phyloP scores from a whole-genome alignment of 2,888 invertebrate species.

The Vannuccia rotundouncinata region DNA sequence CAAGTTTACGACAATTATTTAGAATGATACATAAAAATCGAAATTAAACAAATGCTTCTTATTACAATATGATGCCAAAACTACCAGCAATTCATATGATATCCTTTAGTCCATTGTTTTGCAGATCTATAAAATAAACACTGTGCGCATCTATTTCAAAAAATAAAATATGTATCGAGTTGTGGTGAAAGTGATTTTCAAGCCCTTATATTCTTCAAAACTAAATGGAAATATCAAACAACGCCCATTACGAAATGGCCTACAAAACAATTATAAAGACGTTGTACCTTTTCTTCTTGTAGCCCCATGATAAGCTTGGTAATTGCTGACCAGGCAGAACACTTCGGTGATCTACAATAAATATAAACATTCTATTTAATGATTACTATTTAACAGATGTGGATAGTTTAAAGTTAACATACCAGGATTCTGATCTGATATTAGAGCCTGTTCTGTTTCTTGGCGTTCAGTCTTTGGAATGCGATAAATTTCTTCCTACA shows the following conservation, averaged over 20 bases:
- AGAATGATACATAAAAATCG: too few relatives aligned
- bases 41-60: too few relatives aligned
- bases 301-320: background rate
- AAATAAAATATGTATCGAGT: background rate
- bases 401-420: background rate
- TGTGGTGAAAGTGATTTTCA: too few relatives aligned
- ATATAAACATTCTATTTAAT: background rate
- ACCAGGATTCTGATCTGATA: background rate
- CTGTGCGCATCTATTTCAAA: too few relatives aligned
- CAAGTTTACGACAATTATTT: too few relatives aligned
- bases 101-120: too few relatives aligned
- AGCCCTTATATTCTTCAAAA: too few relatives aligned
- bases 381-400: background rate
- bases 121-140: too few relatives aligned
- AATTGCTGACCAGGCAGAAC: background rate
- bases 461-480: slow-evolving; percentile 31
- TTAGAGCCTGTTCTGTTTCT: slow-evolving; percentile 20
- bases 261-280: background rate
- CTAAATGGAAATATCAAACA: too few relatives aligned
- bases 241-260: too few relatives aligned
- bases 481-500: slow-evolving; percentile 15
- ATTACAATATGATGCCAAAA: too few relatives aligned
- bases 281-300: background rate
- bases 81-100: too few relatives aligned
- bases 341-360: background rate